These are phyloP conservation scores for Cepaea nemoralis DNA, from an alignment of 1,140 invertebrate species.

Conservation along the genomic window DNA sequence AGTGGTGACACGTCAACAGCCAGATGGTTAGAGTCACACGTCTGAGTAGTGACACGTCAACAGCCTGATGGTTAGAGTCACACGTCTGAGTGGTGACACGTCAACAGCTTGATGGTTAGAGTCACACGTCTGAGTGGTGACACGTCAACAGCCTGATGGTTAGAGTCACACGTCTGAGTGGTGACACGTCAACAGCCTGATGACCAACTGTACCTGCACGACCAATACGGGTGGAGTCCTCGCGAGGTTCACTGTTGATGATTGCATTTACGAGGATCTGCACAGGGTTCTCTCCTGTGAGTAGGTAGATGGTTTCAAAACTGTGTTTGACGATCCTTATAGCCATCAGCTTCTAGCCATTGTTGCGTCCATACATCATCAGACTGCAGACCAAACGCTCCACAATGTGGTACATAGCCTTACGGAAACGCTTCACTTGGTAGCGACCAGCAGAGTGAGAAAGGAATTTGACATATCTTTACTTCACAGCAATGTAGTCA, in stretches of 20 bases:
- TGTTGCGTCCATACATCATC: conserved; percentile 99
- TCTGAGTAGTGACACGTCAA: conserved; percentile 91
- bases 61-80: conserved; percentile 99
- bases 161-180: conserved; percentile 97
- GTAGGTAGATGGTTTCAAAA: conserved; percentile 98
- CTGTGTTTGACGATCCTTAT: conserved; percentile 98
- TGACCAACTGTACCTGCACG: conserved; percentile 98
- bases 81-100: conserved; percentile 93
- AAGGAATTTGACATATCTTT: conserved; percentile 98
- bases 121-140: conserved; percentile 96
- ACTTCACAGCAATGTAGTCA: conserved; percentile 81
- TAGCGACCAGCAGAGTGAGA: conserved; percentile 98
- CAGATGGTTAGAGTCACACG: conserved; percentile 99
- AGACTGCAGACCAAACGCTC: conserved; percentile 97
- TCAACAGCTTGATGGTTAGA: conserved; percentile 98
- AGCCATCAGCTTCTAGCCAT: conserved; percentile 99
- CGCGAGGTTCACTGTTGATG: conserved; percentile 98
- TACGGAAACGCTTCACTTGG: conserved; percentile 98
- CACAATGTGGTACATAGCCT: conserved; percentile 99
- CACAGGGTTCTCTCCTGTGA: conserved; percentile 94
- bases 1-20: conserved; percentile 99
- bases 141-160: conserved; percentile 98
- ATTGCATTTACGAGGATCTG: conserved; percentile 97
- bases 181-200: conserved; percentile 99
- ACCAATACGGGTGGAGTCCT: conserved; percentile 98